phyloP scores from a whole-genome alignment of 2,888 invertebrate species.

The Hemicrepidius hirtus region DNA sequence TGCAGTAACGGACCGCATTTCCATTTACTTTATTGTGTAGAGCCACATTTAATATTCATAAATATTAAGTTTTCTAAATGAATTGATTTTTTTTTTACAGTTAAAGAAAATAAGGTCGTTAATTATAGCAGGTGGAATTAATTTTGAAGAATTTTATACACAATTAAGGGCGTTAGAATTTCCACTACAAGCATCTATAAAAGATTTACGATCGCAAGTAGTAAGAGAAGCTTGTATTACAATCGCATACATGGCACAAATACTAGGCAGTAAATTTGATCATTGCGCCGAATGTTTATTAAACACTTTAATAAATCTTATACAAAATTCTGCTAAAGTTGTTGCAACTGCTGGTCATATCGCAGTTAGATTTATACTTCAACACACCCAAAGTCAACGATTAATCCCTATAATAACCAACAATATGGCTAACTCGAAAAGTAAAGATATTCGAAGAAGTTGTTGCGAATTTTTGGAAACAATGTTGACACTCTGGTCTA shows the following conservation, averaged over 20 bases:
- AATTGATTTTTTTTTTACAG: slow-evolving; percentile 77
- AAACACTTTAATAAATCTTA: slow-evolving; percentile 89
- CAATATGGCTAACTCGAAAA: slow-evolving; percentile 87
- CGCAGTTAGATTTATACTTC: slow-evolving; percentile 91
- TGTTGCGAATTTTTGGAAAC: slow-evolving; percentile 89
- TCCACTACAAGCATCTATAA: slow-evolving; percentile 87
- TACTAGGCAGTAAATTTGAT: slow-evolving; percentile 88
- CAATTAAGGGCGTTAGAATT: slow-evolving; percentile 87
- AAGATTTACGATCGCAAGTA: slow-evolving; percentile 92
- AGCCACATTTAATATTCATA: no score
- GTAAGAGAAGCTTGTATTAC: slow-evolving; percentile 97
- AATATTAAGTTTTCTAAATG: no score
- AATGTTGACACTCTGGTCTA: slow-evolving; percentile 91
- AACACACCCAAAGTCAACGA: slow-evolving; percentile 86
- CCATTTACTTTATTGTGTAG: no score
- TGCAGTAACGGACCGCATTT: no score
- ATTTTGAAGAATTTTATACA: slow-evolving; percentile 83
- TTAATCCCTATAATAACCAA: slow-evolving; percentile 86
- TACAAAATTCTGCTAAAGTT: slow-evolving; percentile 97
- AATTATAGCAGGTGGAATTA: slow-evolving; percentile 84
- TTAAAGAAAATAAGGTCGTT: slow-evolving; percentile 90
- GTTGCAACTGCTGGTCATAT: slow-evolving; percentile 91
- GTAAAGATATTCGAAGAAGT: slow-evolving; percentile 90
- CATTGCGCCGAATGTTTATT: slow-evolving; percentile 90
- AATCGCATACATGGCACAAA: slow-evolving; percentile 92